Percentiles rank a stretch among this genome's conserved stretches.
Evolutionary conservation across 2,113 vertebrate genomes (phyloP).

Genomic region (Gallinago paraguaiae): DNA sequence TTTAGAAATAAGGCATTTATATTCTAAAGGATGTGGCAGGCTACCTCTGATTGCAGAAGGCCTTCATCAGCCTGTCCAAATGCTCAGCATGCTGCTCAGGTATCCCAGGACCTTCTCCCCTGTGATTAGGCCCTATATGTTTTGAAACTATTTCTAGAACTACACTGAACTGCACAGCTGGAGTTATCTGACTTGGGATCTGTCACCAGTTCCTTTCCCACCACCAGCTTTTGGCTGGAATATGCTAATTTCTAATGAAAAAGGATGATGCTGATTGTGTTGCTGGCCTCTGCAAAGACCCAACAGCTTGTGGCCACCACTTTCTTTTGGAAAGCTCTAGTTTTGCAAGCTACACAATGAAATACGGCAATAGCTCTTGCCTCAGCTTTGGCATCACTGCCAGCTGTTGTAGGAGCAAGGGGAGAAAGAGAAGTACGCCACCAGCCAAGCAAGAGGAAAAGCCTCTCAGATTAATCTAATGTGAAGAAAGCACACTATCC

Average conservation of each 20-base stretch:
- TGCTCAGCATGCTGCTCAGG: background rate
- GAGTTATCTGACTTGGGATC: background rate
- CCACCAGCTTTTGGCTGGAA: background rate
- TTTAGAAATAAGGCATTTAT: background rate
- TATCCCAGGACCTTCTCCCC: background rate
- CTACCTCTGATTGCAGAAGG: background rate
- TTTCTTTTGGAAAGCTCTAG: background rate
- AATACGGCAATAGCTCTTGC: background rate
- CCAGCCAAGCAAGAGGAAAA: background rate
- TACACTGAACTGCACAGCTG: background rate
- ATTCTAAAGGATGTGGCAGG: background rate
- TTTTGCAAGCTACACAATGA: background rate
- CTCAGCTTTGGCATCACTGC: background rate
- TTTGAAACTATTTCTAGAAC: background rate
- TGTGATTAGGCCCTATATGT: background rate
- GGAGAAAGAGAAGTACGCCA: background rate
- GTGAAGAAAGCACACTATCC: background rate
- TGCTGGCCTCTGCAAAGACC: background rate
- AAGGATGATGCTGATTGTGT: background rate
- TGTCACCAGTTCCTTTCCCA: background rate
- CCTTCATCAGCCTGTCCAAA: background rate
- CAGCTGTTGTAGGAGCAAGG: background rate
- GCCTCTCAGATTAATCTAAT: background rate
- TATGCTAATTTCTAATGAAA: background rate
- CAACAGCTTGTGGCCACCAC: background rate